Conservation (phyloP, 2,113 vertebrate genomes). For the Phylloscopus whistleri region DNA sequence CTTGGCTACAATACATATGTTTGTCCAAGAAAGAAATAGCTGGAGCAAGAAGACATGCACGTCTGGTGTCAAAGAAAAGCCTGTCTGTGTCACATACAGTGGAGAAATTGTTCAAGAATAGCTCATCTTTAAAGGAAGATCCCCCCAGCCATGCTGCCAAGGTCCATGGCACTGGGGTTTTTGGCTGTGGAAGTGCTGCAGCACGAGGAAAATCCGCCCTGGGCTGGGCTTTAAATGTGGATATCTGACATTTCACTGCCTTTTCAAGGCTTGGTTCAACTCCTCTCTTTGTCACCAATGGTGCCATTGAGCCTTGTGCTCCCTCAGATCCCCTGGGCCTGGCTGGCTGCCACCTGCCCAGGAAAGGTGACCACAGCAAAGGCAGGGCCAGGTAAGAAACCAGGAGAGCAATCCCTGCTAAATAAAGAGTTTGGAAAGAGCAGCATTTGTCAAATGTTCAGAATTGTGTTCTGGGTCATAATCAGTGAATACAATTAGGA, state of each 20-base stretch:
- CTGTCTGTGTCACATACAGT: constrained; percentile 70
- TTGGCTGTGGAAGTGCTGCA: constrained; percentile 13
- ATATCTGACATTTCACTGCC: background rate
- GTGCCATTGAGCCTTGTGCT: background rate
- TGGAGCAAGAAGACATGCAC: constrained; percentile 75
- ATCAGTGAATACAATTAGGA: background rate
- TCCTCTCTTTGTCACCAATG: background rate
- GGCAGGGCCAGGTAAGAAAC: background rate
- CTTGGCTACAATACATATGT: constrained; percentile 80
- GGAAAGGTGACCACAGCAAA: rapidly evolving
- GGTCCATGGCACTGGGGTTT: constrained; percentile 31
- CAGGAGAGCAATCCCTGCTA: background rate
- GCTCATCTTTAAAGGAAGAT: constrained; percentile 68
- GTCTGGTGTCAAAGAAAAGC: constrained; percentile 77
- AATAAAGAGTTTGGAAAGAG: background rate
- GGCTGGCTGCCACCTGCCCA: background rate
- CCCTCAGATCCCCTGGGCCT: background rate
- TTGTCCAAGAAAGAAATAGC: constrained; percentile 78
- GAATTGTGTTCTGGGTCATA: background rate
- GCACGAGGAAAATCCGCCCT: background rate
- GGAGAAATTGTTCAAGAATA: constrained; percentile 69
- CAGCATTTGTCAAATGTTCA: background rate
- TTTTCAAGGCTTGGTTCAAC: background rate
- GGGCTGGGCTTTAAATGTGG: background rate
- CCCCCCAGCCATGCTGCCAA: constrained; percentile 42